Percentiles rank a stretch among this genome's conserved stretches.
phyloP scores from a whole-genome alignment of 2,113 vertebrate genomes.

The Phrynosoma blainvillii region DNA sequence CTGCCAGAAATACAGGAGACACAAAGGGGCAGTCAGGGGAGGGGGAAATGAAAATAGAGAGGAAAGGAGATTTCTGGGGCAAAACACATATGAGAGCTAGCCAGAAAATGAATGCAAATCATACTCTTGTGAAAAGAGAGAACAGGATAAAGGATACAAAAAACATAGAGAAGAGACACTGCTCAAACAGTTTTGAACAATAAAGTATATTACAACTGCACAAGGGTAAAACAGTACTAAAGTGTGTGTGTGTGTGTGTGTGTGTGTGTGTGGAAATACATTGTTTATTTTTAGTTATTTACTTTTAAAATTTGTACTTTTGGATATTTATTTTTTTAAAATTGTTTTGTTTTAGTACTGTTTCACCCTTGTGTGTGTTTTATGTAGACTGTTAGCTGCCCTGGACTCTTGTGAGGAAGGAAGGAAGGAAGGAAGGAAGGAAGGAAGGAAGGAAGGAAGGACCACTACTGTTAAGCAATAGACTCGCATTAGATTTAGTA shows the following conservation, averaged over 20 bases:
- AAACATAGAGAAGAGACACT: background rate
- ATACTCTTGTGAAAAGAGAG: background rate
- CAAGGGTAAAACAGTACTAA: background rate
- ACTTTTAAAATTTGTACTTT: no score
- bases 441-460: no score
- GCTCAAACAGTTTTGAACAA: background rate
- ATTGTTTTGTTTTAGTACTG: no score
- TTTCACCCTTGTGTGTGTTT: no score
- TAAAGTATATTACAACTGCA: background rate
- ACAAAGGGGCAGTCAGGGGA: background rate
- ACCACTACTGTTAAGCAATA: background rate
- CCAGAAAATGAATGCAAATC: slow-evolving; percentile 5
- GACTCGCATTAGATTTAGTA: background rate
- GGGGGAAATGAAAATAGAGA: background rate
- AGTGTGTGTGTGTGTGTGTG: background rate
- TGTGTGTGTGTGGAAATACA: no score
- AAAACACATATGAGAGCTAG: background rate
- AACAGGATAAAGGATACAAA: background rate
- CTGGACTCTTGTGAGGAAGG: no score
- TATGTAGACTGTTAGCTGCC: no score
- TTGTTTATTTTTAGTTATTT: no score
- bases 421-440: no score
- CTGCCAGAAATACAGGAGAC: slow-evolving; percentile 42
- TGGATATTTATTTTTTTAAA: no score
- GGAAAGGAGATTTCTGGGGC: slow-evolving; percentile 26